Evolutionary conservation across 2,888 invertebrate species (phyloP).

Genomic region (Gymnosoma rotundatum): DNA sequence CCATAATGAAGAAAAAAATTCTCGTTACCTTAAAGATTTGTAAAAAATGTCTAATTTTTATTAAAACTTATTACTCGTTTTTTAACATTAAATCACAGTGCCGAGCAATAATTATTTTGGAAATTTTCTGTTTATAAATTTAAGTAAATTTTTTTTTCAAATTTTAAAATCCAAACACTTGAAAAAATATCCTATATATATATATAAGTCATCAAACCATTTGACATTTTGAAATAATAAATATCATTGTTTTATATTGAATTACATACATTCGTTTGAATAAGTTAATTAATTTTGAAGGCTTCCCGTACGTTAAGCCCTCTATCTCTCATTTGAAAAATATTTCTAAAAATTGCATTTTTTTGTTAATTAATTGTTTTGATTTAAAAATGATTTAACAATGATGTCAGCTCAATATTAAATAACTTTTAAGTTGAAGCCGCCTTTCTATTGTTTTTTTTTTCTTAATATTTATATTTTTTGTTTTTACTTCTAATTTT

Average conservation of each 20-base stretch:
- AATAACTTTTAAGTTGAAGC: conserved; percentile 45
- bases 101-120: too few species aligned
- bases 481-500: not conserved
- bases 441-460: conserved; percentile 44
- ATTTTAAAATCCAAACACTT: not conserved
- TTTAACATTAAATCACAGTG: too few species aligned
- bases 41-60: too few species aligned
- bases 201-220: not conserved
- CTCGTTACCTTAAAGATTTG: too few species aligned
- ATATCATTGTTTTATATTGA: not conserved
- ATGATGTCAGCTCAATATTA: conserved; percentile 64
- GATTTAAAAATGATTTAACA: conserved; percentile 50
- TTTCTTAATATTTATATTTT: not conserved
- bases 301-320: conserved; percentile 21
- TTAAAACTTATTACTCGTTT: too few species aligned
- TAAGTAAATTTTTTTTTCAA: too few species aligned
- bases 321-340: not conserved
- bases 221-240: conserved; percentile 5
- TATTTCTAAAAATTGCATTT: not conserved
- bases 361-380: conserved; percentile 39
- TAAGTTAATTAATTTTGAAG: conserved; percentile 48
- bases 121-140: too few species aligned
- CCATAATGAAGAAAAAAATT: too few species aligned
- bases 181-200: not conserved
- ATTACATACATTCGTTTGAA: not conserved